Evolutionary conservation across 2,113 vertebrate genomes (phyloP), one percentile per base, ranked within the genome.

Genomic region (Phocoena sinus): DNA sequence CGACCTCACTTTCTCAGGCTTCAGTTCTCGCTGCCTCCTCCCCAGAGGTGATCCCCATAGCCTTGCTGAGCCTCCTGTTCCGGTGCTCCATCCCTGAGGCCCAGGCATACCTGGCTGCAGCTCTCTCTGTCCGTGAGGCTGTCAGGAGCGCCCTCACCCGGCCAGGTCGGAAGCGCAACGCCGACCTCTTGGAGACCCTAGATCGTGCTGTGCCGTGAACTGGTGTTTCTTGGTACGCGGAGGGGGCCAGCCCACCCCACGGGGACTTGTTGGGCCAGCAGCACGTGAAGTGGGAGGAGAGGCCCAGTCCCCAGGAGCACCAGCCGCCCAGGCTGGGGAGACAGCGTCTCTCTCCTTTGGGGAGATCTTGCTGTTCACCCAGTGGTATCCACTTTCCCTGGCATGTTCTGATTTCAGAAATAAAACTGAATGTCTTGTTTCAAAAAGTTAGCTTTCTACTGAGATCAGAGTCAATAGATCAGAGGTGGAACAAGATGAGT

Each of bases 1-100:
- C 73, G 36, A 38, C 26, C 10, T 60, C 18, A 41, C 47, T 28
- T 38, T 73, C 53, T 82, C 79, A 36, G 47, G 15, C 63, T 89
- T 65, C 33, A 28, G 13, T n/a, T 53, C 60, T 56, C 28, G 1
- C 58, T 23, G 38, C 44, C 38, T 95, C 53, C 85, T 81, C 41
- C 80, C 47, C 95, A 18, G 62, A 99, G 99, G 98, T 99, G 44
- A 98, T 99, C 58, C 99, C 99, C 3, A 95, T 97, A 58, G 98
- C 99, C 36, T 91, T 99, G 96, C 97, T 99, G 95, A 98, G 98
- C 71, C 97, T 99, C 94, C 96, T 98, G 11, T 98, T 97, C 28
- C 95, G 94, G 31, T 97, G 98, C 94, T 97, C 98, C 1, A 62
- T 99, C 11, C 23, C 50, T 2, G 98, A 99, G 92, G 98, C 99